These are phyloP conservation scores for Adelosebastes latens DNA, from an alignment of 2,797 vertebrate genomes.

Conservation along the genomic window DNA sequence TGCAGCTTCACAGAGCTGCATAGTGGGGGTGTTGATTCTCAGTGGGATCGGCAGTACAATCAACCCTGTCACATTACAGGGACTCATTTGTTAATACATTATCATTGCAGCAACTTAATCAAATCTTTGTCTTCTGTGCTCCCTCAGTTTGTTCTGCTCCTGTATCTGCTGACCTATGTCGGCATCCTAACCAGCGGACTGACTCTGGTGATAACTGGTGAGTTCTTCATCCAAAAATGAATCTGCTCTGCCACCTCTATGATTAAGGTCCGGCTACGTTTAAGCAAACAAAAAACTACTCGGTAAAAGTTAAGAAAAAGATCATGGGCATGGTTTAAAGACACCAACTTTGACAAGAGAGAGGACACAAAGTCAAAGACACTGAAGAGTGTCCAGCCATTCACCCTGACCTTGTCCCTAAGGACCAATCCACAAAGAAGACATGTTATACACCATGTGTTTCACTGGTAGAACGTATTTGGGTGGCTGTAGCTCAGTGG, in stretches of 20 bases:
- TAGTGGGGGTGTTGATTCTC: neutral
- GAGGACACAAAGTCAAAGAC: neutral
- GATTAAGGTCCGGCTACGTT: neutral
- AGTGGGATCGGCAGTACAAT: neutral
- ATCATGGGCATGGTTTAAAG: neutral
- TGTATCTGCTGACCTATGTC: slow-evolving; percentile 91
- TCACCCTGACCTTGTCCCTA: neutral
- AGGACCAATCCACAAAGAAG: neutral
- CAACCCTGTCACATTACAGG: neutral
- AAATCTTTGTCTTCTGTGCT: neutral
- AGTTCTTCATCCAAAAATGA: slow-evolving; percentile 40
- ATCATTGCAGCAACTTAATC: neutral
- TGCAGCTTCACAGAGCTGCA: neutral
- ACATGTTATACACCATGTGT: neutral
- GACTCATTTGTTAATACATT: neutral
- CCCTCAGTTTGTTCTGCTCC: slow-evolving; percentile 86
- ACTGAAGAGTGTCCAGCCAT: neutral
- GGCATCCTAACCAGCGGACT: slow-evolving; percentile 88
- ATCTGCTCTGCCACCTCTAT: neutral
- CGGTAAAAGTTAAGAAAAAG: neutral
- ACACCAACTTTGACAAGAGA: neutral
- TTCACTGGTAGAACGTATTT: too few species aligned
- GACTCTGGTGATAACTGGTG: slow-evolving; percentile 90
- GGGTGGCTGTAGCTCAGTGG: too few species aligned
- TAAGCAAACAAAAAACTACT: neutral